Conservation (phyloP, 1,140 invertebrate genomes). For the Bombus confusus region DNA sequence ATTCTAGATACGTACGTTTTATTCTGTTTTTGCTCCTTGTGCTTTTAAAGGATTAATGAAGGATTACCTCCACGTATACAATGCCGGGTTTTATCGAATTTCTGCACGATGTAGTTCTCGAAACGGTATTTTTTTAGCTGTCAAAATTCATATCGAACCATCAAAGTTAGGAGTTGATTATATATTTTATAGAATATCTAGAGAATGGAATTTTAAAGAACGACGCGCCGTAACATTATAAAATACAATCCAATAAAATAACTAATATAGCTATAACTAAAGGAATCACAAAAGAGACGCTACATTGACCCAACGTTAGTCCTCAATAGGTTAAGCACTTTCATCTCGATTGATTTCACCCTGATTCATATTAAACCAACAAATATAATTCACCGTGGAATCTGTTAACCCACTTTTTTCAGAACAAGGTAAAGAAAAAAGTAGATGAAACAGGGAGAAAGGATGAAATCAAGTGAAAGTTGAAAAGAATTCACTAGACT, state of each 20-base stretch:
- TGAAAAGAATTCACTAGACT: not conserved
- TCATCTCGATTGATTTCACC: not conserved
- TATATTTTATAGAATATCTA: not conserved
- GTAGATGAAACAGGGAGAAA: not conserved
- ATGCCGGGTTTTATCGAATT: too few species aligned
- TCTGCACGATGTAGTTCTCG: too few species aligned
- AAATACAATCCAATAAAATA: too few species aligned
- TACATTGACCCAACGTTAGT: not conserved
- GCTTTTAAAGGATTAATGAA: too few species aligned
- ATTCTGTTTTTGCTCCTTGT: too few species aligned
- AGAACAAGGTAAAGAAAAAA: too few species aligned
- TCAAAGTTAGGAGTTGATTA: not conserved
- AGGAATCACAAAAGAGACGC: not conserved
- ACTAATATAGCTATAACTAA: not conserved
- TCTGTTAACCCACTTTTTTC: not conserved
- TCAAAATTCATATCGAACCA: not conserved
- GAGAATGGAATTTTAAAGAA: too few species aligned
- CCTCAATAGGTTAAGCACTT: not conserved
- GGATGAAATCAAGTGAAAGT: not conserved
- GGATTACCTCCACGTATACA: too few species aligned
- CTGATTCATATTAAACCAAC: not conserved
- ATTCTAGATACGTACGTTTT: too few species aligned
- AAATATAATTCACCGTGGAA: not conserved
- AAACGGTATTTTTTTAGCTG: too few species aligned
- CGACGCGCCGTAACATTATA: too few species aligned